phyloP scores from a whole-genome alignment of 2,113 vertebrate genomes.

The Phocoena sinus region DNA sequence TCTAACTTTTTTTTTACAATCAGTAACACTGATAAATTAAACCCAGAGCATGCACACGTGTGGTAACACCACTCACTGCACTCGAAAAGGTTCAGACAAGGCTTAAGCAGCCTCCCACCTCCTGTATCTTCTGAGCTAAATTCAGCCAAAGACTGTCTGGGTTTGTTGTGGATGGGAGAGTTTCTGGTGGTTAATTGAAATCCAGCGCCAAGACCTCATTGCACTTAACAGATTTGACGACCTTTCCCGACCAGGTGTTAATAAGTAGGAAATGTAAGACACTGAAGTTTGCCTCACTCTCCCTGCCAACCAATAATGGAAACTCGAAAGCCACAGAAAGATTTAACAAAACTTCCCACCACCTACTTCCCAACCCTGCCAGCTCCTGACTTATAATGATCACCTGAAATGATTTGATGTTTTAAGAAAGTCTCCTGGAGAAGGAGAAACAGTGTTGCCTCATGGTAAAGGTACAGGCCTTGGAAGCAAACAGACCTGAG shows the following conservation, averaged over 20 bases:
- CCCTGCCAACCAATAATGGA: neutral
- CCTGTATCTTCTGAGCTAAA: neutral
- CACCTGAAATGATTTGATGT: neutral
- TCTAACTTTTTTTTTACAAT: neutral
- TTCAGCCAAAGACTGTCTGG: neutral
- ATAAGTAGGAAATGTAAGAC: neutral
- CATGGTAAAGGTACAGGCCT: neutral
- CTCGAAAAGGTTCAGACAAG: neutral
- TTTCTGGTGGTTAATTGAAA: slow-evolving; percentile 5
- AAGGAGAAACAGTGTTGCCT: neutral
- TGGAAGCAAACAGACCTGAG: neutral
- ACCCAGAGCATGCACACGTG: neutral
- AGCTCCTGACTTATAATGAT: neutral
- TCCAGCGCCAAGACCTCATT: neutral
- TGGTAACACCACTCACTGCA: neutral
- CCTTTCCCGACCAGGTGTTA: slow-evolving; percentile 3
- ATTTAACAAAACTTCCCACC: neutral
- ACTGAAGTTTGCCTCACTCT: neutral
- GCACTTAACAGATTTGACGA: neutral
- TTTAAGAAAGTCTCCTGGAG: neutral
- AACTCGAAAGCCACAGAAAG: neutral
- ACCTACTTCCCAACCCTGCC: neutral
- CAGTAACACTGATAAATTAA: neutral
- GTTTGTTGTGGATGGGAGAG: neutral
- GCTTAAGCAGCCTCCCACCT: neutral